A percentile compares a stretch with the other conserved stretches of the same genome.
These are phyloP conservation scores for Percina caprodes DNA, from an alignment of 2,113 vertebrate species.

Conservation along the genomic window DNA sequence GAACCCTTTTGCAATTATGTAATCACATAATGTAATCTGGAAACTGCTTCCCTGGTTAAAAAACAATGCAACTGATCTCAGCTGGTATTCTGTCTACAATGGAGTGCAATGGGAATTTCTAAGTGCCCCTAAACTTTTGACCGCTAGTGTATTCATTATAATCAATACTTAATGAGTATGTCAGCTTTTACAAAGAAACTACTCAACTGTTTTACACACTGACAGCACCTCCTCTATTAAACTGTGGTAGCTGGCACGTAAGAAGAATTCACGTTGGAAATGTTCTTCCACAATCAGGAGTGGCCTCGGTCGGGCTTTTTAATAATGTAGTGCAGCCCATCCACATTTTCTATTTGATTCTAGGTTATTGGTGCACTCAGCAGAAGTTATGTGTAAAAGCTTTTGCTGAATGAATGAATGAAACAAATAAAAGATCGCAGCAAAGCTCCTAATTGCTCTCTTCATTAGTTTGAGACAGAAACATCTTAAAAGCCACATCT, in stretches of 20 bases:
- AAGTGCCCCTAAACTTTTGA: too few species aligned
- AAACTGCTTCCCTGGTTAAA: too few species aligned
- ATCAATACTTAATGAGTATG: not conserved
- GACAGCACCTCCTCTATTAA: not conserved
- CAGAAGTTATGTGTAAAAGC: constrained; percentile 4
- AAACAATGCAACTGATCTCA: too few species aligned
- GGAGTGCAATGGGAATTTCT: too few species aligned
- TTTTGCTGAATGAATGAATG: constrained; percentile 4
- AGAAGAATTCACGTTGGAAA: constrained; percentile 35
- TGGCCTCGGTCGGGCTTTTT: not conserved
- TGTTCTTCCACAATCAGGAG: not conserved
- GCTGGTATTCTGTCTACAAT: too few species aligned
- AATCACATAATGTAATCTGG: too few species aligned
- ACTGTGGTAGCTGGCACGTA: not conserved
- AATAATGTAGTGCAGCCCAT: not conserved
- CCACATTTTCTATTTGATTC: not conserved
- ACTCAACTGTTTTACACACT: not conserved
- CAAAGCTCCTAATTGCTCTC: not conserved
- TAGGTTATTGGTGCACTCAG: constrained; percentile 21
- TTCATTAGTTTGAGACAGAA: constrained; percentile 6
- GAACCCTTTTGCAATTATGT: too few species aligned
- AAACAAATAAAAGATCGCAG: not conserved
- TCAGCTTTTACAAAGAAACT: not conserved
- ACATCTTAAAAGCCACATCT: not conserved
- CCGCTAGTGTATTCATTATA: too few species aligned